Evolutionary conservation across 2,888 invertebrate species (phyloP), one percentile per base, ranked within the genome.

Genomic region (Parelbella ahira): DNA sequence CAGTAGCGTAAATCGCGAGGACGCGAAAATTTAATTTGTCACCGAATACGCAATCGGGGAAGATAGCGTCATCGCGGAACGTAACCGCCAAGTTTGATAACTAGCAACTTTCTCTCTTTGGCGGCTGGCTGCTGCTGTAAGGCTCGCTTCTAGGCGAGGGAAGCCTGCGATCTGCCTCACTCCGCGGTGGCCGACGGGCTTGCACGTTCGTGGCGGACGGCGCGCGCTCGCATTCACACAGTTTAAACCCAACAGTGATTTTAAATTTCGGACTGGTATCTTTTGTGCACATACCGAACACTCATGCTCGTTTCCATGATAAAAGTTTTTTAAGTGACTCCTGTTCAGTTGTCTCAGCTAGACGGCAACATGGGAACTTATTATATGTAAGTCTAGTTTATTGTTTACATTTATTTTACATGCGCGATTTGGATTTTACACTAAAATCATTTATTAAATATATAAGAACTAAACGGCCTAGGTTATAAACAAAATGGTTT

Each of bases 1-100:
- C 81, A 86, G 82, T 83, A 66, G 83, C 69, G 70, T 63, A 60
- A 68, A 68, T 63, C 60, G 63, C 58, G 59, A 67, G 68, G 63
- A 68, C 68, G 68, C 68, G 68, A 72, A 78, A 78, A 74, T 75
- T 70, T 59, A 72, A 72, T 82, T 81, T 81, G 84, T 83, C 86
- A 79, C 73, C 75, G 80, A 68, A 78, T 74, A 82, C 86, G 84
- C 83, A 86, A 86, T 72, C 76, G 73, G 59, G 66, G 75, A 75
- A 70, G 78, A 72, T 66, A 71, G 75, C 84, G 84, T 86, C 84
- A 84, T 82, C 82, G 64, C 59, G 55, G 58, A 76, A 84, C 83
- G 86, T 86, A 86, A 86, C 83, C 77, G 72, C 78, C 63, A 66
- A 71, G 81, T 83, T 81, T 81, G 79, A 81, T 82, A 83, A 83